These are phyloP conservation scores for Peromyscus nudipes DNA, from an alignment of 2,797 vertebrate species.

Conservation along the genomic window DNA sequence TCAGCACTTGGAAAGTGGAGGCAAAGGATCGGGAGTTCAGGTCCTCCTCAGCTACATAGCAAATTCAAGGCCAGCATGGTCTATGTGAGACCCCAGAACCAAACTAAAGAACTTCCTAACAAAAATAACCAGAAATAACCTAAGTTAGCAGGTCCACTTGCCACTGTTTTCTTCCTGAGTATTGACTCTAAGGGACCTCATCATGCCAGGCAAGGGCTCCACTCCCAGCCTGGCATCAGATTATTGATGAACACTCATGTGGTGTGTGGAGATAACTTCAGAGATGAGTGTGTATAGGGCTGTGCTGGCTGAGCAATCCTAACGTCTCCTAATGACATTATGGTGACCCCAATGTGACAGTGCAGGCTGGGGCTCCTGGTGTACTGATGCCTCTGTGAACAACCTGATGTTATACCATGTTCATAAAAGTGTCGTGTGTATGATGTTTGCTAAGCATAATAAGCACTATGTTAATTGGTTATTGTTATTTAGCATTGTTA, in stretches of 20 bases:
- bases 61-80: neutral
- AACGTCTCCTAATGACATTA: neutral
- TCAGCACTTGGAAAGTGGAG: too few species aligned
- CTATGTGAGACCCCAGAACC: neutral
- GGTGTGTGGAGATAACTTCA: too few species aligned
- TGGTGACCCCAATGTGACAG: too few species aligned
- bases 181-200: neutral
- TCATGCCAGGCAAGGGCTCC: too few species aligned
- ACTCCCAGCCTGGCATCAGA: neutral
- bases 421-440: neutral
- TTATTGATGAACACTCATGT: neutral
- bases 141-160: neutral
- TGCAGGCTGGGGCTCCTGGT: too few species aligned
- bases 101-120: neutral
- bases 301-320: neutral
- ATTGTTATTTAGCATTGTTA: neutral
- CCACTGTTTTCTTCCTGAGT: neutral
- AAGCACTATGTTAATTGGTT: too few species aligned
- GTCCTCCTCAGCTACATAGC: neutral
- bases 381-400: neutral
- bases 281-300: too few species aligned
- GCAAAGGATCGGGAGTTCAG: neutral
- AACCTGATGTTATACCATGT: neutral
- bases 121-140: neutral
- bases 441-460: neutral